Evolutionary conservation across 2,113 vertebrate species (phyloP).

Genomic region (Accipiter virgatus): DNA sequence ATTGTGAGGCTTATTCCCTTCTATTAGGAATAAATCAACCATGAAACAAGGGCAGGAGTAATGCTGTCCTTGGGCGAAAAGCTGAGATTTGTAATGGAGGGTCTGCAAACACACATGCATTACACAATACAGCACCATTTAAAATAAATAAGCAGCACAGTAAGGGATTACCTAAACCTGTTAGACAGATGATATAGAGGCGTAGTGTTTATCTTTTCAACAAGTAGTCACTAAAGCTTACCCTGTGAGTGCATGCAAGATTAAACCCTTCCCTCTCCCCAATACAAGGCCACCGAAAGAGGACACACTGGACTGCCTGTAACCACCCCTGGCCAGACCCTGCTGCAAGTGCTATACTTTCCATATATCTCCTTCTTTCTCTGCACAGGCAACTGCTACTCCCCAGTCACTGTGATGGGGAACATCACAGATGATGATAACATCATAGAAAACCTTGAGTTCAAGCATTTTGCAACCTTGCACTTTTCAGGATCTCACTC

Average conservation of each 20-base stretch:
- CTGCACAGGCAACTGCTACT: background rate
- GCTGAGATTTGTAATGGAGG: background rate
- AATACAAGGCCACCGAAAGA: background rate
- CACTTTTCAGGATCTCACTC: background rate
- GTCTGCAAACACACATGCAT: background rate
- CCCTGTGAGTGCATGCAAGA: background rate
- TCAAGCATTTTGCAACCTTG: background rate
- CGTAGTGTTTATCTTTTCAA: background rate
- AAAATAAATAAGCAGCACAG: slow-evolving; percentile 35
- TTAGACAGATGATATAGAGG: background rate
- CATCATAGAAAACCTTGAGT: background rate
- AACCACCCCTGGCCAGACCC: background rate
- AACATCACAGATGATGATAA: background rate
- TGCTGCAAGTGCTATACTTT: background rate
- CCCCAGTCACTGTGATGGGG: background rate
- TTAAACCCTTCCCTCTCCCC: background rate
- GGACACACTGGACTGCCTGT: background rate
- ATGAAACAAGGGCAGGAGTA: slow-evolving; percentile 28
- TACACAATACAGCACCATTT: background rate
- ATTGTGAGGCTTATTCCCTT: slow-evolving; percentile 23
- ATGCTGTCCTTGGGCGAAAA: slow-evolving; percentile 5
- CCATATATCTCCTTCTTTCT: background rate
- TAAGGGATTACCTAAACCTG: slow-evolving; percentile 43
- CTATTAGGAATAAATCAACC: slow-evolving; percentile 55
- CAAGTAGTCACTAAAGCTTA: background rate